Conservation (phyloP, 1,140 invertebrate genomes). For the Lepidurus apus region DNA sequence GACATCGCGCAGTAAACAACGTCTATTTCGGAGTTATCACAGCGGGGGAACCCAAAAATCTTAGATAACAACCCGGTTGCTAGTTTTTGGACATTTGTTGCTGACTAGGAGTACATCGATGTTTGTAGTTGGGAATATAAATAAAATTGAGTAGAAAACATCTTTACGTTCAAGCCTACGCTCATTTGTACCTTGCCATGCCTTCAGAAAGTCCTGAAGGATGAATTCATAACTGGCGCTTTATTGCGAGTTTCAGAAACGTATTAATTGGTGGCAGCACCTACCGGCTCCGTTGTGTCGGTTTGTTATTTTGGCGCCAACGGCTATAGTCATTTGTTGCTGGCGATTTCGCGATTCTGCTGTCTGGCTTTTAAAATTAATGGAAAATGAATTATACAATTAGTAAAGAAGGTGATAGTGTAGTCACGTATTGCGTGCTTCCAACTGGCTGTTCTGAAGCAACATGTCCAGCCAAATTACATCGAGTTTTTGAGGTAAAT, state of each 20-base stretch:
- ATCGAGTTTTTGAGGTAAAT: conserved; percentile 25
- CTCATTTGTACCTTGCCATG: too few relatives aligned
- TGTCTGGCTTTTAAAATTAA: background rate
- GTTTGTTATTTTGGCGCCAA: background rate
- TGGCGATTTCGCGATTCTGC: background rate
- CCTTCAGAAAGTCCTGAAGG: background rate
- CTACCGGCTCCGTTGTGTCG: background rate
- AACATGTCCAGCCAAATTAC: conserved; percentile 27
- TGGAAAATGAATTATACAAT: background rate
- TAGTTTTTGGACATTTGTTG: background rate
- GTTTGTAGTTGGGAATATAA: background rate
- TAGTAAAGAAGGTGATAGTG: background rate
- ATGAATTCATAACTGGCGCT: background rate
- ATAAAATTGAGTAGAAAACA: background rate
- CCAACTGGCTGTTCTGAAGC: conserved; percentile 22
- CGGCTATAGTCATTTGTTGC: background rate
- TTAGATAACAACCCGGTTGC: background rate
- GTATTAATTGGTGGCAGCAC: background rate
- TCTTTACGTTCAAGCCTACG: background rate
- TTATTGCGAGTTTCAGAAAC: too few relatives aligned
- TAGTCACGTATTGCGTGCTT: conserved; percentile 31
- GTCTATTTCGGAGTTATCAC: background rate
- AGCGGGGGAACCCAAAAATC: background rate
- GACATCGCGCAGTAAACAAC: background rate
- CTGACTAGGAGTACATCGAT: background rate